phyloP scores from a whole-genome alignment of 2,888 invertebrate genomes.

The Pimpla rufipes region DNA sequence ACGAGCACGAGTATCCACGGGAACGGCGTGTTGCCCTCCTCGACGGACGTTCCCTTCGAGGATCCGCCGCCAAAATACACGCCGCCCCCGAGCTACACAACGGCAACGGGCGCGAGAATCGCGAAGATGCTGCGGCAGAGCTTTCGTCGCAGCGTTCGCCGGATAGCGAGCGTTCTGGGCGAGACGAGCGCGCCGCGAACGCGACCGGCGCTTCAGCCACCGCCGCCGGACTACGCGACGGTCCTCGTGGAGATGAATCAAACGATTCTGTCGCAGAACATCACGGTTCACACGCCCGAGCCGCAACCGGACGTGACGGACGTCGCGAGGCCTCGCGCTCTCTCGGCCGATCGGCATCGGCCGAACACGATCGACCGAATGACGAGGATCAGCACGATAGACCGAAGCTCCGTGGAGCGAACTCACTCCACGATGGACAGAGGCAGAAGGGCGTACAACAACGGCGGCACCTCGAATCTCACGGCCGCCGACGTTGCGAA shows the following conservation, averaged over 20 bases:
- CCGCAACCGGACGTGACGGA: slow-evolving; percentile 73
- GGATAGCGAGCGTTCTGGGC: slow-evolving; percentile 87
- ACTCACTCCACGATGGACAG: slow-evolving; percentile 79
- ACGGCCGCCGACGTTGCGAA: slow-evolving; percentile 88
- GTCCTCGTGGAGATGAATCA: slow-evolving; percentile 89
- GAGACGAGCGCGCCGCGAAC: slow-evolving; percentile 83
- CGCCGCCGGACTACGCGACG: slow-evolving; percentile 89
- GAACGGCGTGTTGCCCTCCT: slow-evolving; percentile 79
- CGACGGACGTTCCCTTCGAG: slow-evolving; percentile 85
- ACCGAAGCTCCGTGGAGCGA: slow-evolving; percentile 73
- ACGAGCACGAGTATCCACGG: slow-evolving; percentile 78
- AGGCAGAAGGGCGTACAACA: slow-evolving; percentile 66
- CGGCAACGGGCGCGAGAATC: slow-evolving; percentile 94
- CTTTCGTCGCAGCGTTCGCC: slow-evolving; percentile 91
- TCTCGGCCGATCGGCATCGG: slow-evolving; percentile 72
- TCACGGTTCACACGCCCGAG: slow-evolving; percentile 72
- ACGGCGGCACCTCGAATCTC: slow-evolving; percentile 82
- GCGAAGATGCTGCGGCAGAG: slow-evolving; percentile 92
- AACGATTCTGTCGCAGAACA: slow-evolving; percentile 72
- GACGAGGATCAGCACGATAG: slow-evolving; percentile 76
- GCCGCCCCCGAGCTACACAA: slow-evolving; percentile 96
- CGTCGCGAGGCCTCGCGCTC: slow-evolving; percentile 41
- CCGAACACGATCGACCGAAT: slow-evolving; percentile 80
- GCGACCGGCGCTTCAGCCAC: slow-evolving; percentile 83
- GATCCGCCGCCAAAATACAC: slow-evolving; percentile 97